phyloP scores from a whole-genome alignment of 1,140 invertebrate genomes.

The Drosophila lacertosa region DNA sequence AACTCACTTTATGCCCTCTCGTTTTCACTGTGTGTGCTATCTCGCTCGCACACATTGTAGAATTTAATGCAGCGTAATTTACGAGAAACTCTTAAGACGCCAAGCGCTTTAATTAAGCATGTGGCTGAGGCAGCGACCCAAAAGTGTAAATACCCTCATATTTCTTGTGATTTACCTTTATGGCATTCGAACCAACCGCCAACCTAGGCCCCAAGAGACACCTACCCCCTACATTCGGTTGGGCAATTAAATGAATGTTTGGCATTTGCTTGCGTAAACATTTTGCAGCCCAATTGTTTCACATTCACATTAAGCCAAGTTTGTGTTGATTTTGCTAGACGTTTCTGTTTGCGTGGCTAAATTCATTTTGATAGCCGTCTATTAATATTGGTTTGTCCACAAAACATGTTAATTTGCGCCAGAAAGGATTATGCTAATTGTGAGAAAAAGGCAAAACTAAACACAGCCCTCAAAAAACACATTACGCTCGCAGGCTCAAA shows the following conservation, averaged over 20 bases:
- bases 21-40: neutral
- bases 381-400: constrained; percentile 46
- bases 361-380: constrained; percentile 56
- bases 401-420: constrained; percentile 53
- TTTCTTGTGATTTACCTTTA: constrained; percentile 82
- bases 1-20: constrained; percentile 26
- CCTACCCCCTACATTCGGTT: neutral
- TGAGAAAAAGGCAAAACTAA: constrained; percentile 35
- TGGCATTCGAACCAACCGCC: constrained; percentile 46
- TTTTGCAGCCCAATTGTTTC: constrained; percentile 66
- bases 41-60: constrained; percentile 12
- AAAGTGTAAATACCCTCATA: constrained; percentile 82
- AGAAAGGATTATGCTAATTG: constrained; percentile 63
- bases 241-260: constrained; percentile 74
- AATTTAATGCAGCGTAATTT: constrained; percentile 80
- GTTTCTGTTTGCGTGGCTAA: constrained; percentile 34
- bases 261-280: constrained; percentile 68
- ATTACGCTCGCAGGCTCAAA: constrained; percentile 13
- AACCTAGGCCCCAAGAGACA: constrained; percentile 8
- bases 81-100: constrained; percentile 81
- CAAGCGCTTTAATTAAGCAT: constrained; percentile 81
- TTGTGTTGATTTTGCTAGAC: constrained; percentile 31
- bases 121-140: constrained; percentile 78
- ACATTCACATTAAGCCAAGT: constrained; percentile 38
- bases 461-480: constrained; percentile 12